These are phyloP conservation scores for Galemys pyrenaicus DNA, from an alignment of 2,113 vertebrate species.

Conservation along the genomic window DNA sequence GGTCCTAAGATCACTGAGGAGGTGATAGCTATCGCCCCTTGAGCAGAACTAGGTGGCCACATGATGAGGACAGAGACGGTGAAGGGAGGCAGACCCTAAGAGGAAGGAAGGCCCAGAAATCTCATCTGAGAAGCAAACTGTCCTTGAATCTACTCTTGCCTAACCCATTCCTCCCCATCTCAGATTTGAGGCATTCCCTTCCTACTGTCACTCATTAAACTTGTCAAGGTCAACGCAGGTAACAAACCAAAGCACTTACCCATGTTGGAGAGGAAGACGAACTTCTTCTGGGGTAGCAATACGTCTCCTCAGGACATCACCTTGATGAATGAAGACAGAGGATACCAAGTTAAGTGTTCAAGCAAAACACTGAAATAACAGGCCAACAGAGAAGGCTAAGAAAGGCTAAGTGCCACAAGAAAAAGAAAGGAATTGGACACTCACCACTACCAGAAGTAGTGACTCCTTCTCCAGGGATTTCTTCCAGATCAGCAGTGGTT, in stretches of 20 bases:
- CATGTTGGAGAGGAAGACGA: conserved; percentile 92
- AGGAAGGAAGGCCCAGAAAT: background rate
- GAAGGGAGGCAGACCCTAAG: background rate
- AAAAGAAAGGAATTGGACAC: conserved; percentile 26
- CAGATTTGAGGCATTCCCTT: background rate
- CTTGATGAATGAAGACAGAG: conserved; percentile 80
- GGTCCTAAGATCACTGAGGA: background rate
- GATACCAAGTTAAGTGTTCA: conserved; percentile 42
- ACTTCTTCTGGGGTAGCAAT: conserved; percentile 95
- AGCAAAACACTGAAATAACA: background rate
- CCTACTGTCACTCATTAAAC: background rate
- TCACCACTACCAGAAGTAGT: conserved; percentile 62
- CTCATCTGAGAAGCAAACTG: conserved; percentile 19
- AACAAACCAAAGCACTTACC: conserved; percentile 86
- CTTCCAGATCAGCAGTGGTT: conserved; percentile 58
- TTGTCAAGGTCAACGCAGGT: conserved; percentile 22
- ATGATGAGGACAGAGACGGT: background rate
- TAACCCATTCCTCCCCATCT: background rate
- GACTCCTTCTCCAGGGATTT: conserved; percentile 51
- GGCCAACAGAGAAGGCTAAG: background rate
- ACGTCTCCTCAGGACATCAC: conserved; percentile 89
- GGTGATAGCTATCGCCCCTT: background rate
- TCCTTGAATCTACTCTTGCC: background rate
- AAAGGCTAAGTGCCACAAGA: background rate
- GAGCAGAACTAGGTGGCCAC: background rate